A percentile compares a stretch with the other conserved stretches of the same genome.
Evolutionary conservation across 53 echinoderm and acorn worm species (phyloP).

Genomic region (Astropecten irregularis): DNA sequence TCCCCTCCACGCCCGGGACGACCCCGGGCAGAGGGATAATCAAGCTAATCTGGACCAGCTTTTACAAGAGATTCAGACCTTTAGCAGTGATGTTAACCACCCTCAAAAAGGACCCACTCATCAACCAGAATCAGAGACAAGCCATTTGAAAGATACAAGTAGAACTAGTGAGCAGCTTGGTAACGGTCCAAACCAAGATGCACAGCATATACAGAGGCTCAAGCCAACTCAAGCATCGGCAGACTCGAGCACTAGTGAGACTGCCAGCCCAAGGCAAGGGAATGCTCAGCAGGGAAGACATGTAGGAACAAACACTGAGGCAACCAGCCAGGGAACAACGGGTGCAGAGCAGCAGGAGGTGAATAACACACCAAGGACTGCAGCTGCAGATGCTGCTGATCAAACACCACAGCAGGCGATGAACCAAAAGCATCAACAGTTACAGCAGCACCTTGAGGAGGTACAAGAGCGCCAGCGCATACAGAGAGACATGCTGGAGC

Average conservation of each 20-base stretch:
- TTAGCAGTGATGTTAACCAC: conserved; percentile 25
- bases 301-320: background rate
- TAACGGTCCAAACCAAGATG: background rate
- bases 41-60: background rate
- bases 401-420: background rate
- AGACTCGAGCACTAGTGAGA: background rate
- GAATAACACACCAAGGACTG: conserved; percentile 38
- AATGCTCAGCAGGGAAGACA: background rate
- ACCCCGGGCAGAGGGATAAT: background rate
- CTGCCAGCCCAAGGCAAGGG: background rate
- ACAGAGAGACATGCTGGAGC: conserved; percentile 34
- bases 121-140: background rate
- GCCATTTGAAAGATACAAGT: background rate
- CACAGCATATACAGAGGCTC: background rate
- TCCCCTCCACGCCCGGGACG: conserved; percentile 48
- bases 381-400: conserved; percentile 12
- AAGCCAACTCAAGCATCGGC: background rate
- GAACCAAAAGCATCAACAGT: conserved; percentile 6
- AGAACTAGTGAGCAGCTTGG: conserved; percentile 28
- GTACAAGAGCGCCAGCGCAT: conserved; percentile 38
- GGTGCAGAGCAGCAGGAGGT: background rate
- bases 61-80: background rate
- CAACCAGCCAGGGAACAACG: background rate
- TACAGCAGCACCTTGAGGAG: conserved; percentile 34
- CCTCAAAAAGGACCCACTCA: background rate